phyloP scores from a whole-genome alignment of 2,888 invertebrate genomes.

The Ornithoptera alexandrae region DNA sequence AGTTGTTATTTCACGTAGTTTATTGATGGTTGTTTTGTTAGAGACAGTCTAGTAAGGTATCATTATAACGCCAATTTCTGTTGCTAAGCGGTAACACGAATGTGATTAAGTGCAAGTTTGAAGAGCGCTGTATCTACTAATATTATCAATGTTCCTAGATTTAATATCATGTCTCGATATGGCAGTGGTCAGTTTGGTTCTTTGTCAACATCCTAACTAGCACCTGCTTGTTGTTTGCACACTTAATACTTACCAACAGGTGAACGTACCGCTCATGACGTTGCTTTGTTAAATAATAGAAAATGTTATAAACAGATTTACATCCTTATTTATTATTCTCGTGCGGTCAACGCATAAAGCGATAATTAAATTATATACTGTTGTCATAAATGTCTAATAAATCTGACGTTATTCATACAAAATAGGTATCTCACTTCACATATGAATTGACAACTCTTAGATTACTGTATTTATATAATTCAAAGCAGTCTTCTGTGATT shows the following conservation, averaged over 20 bases:
- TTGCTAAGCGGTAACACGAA: too few species aligned
- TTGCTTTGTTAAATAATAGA: background rate
- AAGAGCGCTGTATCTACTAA: too few species aligned
- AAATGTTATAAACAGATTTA: background rate
- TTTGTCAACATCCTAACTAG: too few species aligned
- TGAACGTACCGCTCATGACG: background rate
- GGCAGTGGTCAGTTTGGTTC: too few species aligned
- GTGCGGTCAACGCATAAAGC: background rate
- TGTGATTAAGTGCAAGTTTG: too few species aligned
- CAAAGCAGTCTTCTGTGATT: background rate
- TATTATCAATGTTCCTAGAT: too few species aligned
- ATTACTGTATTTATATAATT: background rate
- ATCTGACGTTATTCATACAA: background rate
- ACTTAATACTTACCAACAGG: background rate
- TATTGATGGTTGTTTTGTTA: too few species aligned
- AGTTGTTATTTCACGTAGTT: too few species aligned
- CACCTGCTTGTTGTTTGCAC: background rate
- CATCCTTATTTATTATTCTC: slow-evolving; percentile 5
- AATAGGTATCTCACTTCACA: background rate
- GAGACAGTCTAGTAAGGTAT: too few species aligned
- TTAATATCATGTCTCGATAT: too few species aligned
- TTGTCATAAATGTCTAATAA: slow-evolving; percentile 2
- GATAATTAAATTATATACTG: slow-evolving; percentile 4
- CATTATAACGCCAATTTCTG: too few species aligned
- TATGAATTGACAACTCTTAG: background rate